Evolutionary conservation across 1,140 invertebrate genomes (phyloP), one percentile per base, ranked within the genome.

Genomic region (Macrocentrus cingulum): DNA sequence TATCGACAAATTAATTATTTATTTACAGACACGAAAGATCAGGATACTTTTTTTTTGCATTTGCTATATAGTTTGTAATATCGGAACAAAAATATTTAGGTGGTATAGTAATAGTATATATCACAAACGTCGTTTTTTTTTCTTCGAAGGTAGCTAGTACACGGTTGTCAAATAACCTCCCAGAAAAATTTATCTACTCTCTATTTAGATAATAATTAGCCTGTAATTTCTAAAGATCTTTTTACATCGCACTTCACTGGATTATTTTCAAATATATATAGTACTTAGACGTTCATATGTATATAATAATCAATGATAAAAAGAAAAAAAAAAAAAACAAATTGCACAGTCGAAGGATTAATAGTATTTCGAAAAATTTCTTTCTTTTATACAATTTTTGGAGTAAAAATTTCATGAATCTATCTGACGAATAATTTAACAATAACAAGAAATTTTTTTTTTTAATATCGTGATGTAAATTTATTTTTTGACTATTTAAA

Each of bases 261-360:
- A 50, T 50, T 50, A 46, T 50, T 36, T 36, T 56, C 34, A n/a
- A n/a, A n/a, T n/a, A n/a, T 60, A 36, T 56, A 29, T 50, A 50
- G 39, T 61, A 56, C 56, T 56, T 56, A 56, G 56, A 56, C 44
- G 46, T 60, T 50, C 41, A 54, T 61, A 55, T 41, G 36, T 32
- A 50, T 19, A 39, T 16, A 11, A 7, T n/a, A n/a, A n/a, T n/a
- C n/a, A n/a, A n/a, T n/a, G n/a, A n/a, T n/a, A n/a, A n/a, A n/a
- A n/a, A n/a, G n/a, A n/a, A n/a, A n/a, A 22, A 41, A 39, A 52
- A 20, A 59, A 23, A 57, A 48, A 61, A 23, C 46, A 48, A 52
- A 61, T 56, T 57, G 60, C 49, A 61, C 48, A 53, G 54, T 39
- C 60, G 54, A 57, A 56, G 54, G 54, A 61, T 51, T 42, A 60